Evolutionary conservation across 2,888 invertebrate species (phyloP).

Genomic region (Heteropelma amictum): DNA sequence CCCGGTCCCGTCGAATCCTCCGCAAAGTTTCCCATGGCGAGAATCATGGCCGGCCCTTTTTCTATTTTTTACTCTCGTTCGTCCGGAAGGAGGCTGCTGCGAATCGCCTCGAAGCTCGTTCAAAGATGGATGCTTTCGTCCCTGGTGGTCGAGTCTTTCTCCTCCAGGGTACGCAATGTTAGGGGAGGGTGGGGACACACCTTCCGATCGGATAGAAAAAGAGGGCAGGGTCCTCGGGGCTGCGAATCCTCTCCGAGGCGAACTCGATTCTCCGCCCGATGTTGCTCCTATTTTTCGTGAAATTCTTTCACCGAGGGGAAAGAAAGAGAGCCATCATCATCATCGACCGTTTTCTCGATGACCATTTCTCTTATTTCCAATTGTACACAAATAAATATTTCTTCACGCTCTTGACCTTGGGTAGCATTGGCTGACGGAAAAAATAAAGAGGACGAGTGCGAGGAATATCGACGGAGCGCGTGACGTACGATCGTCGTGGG

Average conservation of each 20-base stretch:
- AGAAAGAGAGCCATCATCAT: no score
- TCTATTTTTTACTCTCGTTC: conserved; percentile 59
- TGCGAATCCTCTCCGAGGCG: background rate
- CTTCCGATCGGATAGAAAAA: conserved; percentile 41
- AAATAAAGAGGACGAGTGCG: no score
- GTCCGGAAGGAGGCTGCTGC: conserved; percentile 49
- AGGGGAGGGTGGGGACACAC: no score
- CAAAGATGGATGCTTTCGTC: conserved; percentile 70
- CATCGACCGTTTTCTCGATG: conserved; percentile 56
- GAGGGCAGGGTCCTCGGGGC: conserved; percentile 52
- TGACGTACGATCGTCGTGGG: conserved; percentile 36
- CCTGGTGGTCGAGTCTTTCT: conserved; percentile 62
- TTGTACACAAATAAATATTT: conserved; percentile 38
- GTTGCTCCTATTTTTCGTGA: conserved; percentile 46
- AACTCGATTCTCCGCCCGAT: conserved; percentile 29
- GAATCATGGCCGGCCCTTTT: conserved; percentile 56
- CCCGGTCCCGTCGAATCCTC: conserved; percentile 69
- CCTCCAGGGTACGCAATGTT: conserved; percentile 17
- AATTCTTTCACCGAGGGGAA: conserved; percentile 58
- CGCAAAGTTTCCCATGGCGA: conserved; percentile 62
- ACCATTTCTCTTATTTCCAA: conserved; percentile 60
- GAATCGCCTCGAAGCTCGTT: conserved; percentile 58
- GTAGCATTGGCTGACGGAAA: no score
- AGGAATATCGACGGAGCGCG: conserved; percentile 27
- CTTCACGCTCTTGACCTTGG: conserved; percentile 5